A percentile compares a stretch with the other conserved stretches of the same genome.
Evolutionary conservation across 2,797 vertebrate species (phyloP).

Genomic region (Falco biarmicus): DNA sequence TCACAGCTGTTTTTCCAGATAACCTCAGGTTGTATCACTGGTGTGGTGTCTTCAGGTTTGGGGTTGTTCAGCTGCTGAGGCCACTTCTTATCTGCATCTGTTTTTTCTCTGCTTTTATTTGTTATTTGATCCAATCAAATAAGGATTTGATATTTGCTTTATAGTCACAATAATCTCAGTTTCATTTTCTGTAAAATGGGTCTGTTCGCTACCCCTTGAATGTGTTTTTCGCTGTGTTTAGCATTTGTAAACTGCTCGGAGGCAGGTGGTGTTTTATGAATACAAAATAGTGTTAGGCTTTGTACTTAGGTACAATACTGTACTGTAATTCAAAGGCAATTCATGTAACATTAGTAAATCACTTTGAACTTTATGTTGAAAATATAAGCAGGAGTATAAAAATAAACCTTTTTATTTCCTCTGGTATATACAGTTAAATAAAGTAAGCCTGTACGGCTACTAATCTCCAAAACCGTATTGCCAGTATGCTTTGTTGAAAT

Average conservation of each 20-base stretch:
- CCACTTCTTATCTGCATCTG: neutral
- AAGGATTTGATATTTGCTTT: constrained; percentile 3
- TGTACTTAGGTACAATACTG: constrained; percentile 41
- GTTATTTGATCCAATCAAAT: neutral
- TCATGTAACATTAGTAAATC: constrained; percentile 68
- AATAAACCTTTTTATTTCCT: constrained; percentile 73
- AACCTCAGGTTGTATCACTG: neutral
- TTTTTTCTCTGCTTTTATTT: neutral
- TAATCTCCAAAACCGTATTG: constrained; percentile 64
- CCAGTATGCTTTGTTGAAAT: constrained; percentile 65
- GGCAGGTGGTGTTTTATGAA: constrained; percentile 39
- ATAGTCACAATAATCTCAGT: neutral
- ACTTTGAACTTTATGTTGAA: constrained; percentile 68
- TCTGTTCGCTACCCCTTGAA: constrained; percentile 7
- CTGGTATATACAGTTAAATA: constrained; percentile 69
- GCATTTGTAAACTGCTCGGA: constrained; percentile 49
- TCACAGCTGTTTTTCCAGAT: neutral
- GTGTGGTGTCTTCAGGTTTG: neutral
- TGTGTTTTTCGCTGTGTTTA: constrained; percentile 57
- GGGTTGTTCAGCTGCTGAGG: neutral
- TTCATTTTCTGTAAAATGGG: constrained; percentile 54
- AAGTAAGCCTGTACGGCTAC: constrained; percentile 55
- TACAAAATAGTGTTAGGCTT: constrained; percentile 40
- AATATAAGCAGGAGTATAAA: constrained; percentile 65
- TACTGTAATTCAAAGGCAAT: constrained; percentile 63